phyloP scores from a whole-genome alignment of 2,113 vertebrate genomes.

The Neolamprologus variostigma region DNA sequence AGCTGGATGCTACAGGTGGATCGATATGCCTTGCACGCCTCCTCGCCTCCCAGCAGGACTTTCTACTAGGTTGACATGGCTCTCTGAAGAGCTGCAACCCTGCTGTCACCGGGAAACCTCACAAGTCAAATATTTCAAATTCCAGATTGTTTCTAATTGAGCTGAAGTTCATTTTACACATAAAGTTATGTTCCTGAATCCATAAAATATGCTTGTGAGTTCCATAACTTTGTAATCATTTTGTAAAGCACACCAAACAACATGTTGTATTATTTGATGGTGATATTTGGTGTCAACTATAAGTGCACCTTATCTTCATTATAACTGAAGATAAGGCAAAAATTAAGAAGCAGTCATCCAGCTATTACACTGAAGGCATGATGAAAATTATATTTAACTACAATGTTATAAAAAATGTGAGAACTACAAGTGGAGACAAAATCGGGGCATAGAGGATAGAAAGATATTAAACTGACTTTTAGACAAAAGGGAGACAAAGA shows the following conservation, averaged over 20 bases:
- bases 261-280: not conserved
- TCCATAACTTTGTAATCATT: not conserved
- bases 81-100: constrained; percentile 27
- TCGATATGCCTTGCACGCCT: constrained; percentile 61
- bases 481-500: constrained; percentile 51
- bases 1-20: constrained; percentile 68
- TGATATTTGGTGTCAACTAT: not conserved
- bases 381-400: not conserved
- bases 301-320: not conserved
- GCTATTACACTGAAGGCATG: not conserved
- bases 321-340: not conserved
- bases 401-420: not conserved
- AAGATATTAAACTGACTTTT: constrained; percentile 42
- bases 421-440: not conserved
- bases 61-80: constrained; percentile 36
- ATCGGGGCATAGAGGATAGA: not conserved
- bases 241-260: not conserved
- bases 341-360: not conserved
- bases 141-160: constrained; percentile 12
- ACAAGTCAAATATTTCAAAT: constrained; percentile 12
- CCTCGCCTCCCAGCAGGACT: constrained; percentile 57
- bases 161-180: not conserved
- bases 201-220: not conserved
- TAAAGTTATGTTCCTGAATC: not conserved
- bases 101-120: constrained; percentile 22